Evolutionary conservation across 2,888 invertebrate genomes (phyloP).

Genomic region (Drosophila aldrichi): DNA sequence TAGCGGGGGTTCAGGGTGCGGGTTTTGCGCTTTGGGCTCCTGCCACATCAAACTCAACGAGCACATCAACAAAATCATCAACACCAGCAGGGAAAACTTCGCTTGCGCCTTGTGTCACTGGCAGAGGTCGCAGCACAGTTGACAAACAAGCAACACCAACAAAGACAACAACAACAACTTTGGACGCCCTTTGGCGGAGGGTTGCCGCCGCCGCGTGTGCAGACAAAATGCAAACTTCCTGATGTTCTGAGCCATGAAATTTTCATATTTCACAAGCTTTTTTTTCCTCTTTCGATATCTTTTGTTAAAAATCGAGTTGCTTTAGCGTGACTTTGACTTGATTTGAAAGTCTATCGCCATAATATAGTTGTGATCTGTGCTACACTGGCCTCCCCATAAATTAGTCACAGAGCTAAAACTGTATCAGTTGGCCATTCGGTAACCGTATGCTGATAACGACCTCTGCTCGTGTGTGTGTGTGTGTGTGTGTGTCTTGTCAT

Average conservation of each 20-base stretch:
- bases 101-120: constrained; percentile 41
- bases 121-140: constrained; percentile 72
- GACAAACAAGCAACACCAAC: constrained; percentile 84
- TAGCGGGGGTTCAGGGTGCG: constrained; percentile 14
- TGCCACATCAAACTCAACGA: constrained; percentile 75
- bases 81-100: constrained; percentile 58
- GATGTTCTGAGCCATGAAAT: constrained; percentile 57
- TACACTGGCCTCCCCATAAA: constrained; percentile 68
- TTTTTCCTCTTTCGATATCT: constrained; percentile 12
- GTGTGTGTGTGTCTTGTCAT: constrained; percentile 10
- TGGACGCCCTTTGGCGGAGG: constrained; percentile 42
- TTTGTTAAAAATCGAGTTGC: constrained; percentile 26
- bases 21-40: constrained; percentile 12
- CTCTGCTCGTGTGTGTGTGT: not conserved
- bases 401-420: constrained; percentile 66
- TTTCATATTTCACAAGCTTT: constrained; percentile 34
- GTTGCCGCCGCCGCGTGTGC: constrained; percentile 65
- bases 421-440: constrained; percentile 38
- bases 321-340: constrained; percentile 62
- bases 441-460: constrained; percentile 60
- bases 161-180: constrained; percentile 52
- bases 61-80: constrained; percentile 78
- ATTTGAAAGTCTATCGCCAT: constrained; percentile 67
- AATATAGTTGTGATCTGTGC: constrained; percentile 70
- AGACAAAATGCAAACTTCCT: constrained; percentile 76